Percentiles rank a stretch among this genome's conserved stretches.
phyloP scores from a whole-genome alignment of 2,113 vertebrate species.

The Apeltes quadracus region DNA sequence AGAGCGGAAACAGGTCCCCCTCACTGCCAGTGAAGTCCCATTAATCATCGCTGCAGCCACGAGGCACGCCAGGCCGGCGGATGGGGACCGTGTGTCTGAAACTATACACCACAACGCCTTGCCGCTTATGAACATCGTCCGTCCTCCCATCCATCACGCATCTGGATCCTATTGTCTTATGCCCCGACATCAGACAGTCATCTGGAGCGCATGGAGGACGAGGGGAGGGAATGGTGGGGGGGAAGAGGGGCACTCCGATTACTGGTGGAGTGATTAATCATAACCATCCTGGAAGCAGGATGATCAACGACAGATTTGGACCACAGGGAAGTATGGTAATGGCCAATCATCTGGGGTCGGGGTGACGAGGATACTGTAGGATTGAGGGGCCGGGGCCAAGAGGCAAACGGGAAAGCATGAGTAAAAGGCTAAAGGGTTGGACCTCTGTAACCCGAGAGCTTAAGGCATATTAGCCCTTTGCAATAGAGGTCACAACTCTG shows the following conservation, averaged over 20 bases:
- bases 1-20: conserved; percentile 55
- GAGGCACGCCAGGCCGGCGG: conserved; percentile 44
- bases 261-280: conserved; percentile 77
- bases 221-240: conserved; percentile 50
- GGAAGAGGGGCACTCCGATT: conserved; percentile 71
- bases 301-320: conserved; percentile 64
- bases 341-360: conserved; percentile 35
- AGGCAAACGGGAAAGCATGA: conserved; percentile 4
- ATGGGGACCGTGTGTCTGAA: conserved; percentile 66
- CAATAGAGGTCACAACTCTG: conserved; percentile 17
- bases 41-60: conserved; percentile 71
- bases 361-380: conserved; percentile 32
- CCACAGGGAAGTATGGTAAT: conserved; percentile 61
- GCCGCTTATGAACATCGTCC: conserved; percentile 61
- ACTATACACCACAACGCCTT: conserved; percentile 69
- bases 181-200: conserved; percentile 75
- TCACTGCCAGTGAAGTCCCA: conserved; percentile 70
- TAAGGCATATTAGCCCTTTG: conserved; percentile 9
- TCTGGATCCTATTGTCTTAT: conserved; percentile 77
- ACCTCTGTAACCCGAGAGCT: conserved; percentile 27
- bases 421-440: conserved; percentile 19
- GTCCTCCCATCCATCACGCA: conserved; percentile 74
- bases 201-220: conserved; percentile 70
- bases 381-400: conserved; percentile 24
- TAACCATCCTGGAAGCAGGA: conserved; percentile 63